Base-by-base conservation (phyloP, 2,888 invertebrate genomes). In the Lapara coniferarum region DNA sequence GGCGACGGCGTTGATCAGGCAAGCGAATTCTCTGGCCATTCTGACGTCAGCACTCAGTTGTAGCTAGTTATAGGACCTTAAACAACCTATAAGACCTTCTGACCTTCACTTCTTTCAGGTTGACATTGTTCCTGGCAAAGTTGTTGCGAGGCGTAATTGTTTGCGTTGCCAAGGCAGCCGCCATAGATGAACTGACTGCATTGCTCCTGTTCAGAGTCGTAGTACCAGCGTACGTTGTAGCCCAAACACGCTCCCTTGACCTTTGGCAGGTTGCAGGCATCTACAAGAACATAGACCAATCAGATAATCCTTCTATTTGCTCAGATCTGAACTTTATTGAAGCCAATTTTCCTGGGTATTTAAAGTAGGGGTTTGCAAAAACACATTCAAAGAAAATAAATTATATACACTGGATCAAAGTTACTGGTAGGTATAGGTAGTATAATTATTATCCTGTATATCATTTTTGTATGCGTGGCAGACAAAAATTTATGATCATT, bases 151-250 rank as follows among this genome's bases (percentile, higher is more conserved):
- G 96, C 95, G 85, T 98, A 99, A 82, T 96, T 96, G 88, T 99
- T 99, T 71, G 95, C 96, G 84, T 98, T 99, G 59, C 98, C 99
- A 70, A 98, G 96, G 85, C 99, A 99, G 2, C 98, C 98, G 1
- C 98, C 96, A 87, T 97, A 99, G 73, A 96, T 94, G 88, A 99
- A 99, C 84, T 97, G 97, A 5, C 96, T 95, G 85, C 98, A 99
- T 37, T 95, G 95, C 78, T 96, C 96, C 57, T 96, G 94, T 0
- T 95, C 95, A 0, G 94, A 85, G 86, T 98, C 97, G 87, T 96
- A 99, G 91, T 97, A 97, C 97, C 97, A 99, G 70, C 95, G 95
- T 14, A 97, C 96, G 81, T 96, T 95, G 85, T 97, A 97, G 2
- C 96, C 96, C 69, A 95, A 95, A 82, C 99, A 99, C 0, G 97